These are phyloP conservation scores for Bombus difficillimus DNA, from an alignment of 1,140 invertebrate genomes.

Conservation along the genomic window DNA sequence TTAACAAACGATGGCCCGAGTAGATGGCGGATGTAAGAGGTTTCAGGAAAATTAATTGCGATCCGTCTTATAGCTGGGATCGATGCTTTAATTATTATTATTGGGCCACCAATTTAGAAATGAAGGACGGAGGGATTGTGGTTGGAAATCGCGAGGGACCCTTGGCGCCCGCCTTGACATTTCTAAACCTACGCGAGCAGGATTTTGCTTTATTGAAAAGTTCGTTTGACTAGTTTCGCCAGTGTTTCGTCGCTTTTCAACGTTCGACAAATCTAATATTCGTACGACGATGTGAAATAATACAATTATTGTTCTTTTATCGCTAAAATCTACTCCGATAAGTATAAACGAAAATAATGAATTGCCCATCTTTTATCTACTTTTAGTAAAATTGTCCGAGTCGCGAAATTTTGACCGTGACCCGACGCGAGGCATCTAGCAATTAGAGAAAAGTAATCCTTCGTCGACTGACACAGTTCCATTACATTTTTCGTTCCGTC, in stretches of 20 bases:
- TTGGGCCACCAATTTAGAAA: background rate
- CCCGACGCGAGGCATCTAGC: no score
- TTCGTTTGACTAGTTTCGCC: background rate
- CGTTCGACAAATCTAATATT: background rate
- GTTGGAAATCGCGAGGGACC: no score
- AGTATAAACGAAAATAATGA: no score
- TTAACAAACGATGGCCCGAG: background rate
- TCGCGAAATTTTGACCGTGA: no score
- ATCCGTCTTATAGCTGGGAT: background rate
- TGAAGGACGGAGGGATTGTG: background rate
- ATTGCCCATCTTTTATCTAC: no score
- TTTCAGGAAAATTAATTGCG: constrained; percentile 14
- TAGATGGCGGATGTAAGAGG: background rate
- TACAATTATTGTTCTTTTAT: no score
- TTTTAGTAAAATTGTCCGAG: no score
- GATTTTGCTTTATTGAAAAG: background rate
- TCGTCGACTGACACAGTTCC: no score
- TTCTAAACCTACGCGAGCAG: background rate
- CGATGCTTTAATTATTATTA: constrained; percentile 25
- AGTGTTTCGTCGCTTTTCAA: background rate
- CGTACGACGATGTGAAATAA: no score
- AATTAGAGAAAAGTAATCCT: background rate
- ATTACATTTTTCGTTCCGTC: background rate
- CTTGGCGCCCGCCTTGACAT: background rate
- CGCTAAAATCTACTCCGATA: no score